Evolutionary conservation across 2,113 vertebrate species (phyloP).

Genomic region (Hyperoodon ampullatus): DNA sequence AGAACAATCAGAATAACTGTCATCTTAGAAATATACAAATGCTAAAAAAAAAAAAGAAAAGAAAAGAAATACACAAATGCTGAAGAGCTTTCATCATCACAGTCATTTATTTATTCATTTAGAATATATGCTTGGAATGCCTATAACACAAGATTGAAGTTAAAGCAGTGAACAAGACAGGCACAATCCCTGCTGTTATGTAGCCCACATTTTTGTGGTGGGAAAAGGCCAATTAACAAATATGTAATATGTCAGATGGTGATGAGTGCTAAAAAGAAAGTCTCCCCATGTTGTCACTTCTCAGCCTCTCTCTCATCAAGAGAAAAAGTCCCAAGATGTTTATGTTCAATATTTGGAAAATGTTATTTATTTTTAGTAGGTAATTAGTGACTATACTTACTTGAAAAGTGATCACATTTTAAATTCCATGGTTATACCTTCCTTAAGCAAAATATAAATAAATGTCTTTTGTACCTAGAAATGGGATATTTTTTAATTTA

Average conservation of each 20-base stretch:
- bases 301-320: constrained; percentile 25
- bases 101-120: background rate
- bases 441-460: constrained; percentile 31
- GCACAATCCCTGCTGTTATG: background rate
- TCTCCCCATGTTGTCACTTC: background rate
- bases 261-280: background rate
- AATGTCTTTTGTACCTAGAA: background rate
- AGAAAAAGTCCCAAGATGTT: background rate
- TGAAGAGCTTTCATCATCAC: background rate
- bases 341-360: constrained; percentile 33
- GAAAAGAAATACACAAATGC: background rate
- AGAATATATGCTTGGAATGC: background rate
- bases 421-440: constrained; percentile 1
- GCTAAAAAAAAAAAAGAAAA: background rate
- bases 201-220: background rate
- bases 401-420: constrained; percentile 42
- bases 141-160: background rate
- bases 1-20: constrained; percentile 10
- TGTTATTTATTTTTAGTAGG: background rate
- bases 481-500: background rate
- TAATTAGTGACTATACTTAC: background rate
- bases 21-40: background rate
- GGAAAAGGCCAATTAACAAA: background rate
- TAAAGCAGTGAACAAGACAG: background rate
- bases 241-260: background rate